Conservation (phyloP, 2,113 vertebrate genomes). For the Platichthys flesus region DNA sequence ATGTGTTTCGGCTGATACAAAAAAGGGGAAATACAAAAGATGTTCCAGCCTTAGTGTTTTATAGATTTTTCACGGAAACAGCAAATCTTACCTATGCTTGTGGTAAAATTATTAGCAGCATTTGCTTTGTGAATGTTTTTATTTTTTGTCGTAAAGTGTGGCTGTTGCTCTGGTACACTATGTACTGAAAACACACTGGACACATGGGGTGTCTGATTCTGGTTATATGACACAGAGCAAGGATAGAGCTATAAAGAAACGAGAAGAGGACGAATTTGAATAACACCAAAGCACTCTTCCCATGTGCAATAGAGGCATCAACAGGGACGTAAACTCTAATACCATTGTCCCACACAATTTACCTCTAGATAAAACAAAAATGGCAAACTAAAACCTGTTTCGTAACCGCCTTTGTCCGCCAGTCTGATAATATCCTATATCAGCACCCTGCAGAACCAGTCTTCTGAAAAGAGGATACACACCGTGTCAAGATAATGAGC, state of each 20-base stretch:
- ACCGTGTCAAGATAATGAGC: neutral
- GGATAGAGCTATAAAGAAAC: neutral
- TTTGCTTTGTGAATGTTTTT: too few relatives aligned
- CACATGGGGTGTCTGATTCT: too few relatives aligned
- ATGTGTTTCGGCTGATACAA: too few relatives aligned
- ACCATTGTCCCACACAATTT: neutral
- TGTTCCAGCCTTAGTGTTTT: too few relatives aligned
- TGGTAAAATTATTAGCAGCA: too few relatives aligned
- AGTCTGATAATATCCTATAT: neutral
- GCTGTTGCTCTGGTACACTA: too few relatives aligned
- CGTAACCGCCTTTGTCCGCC: neutral
- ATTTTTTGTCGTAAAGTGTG: too few relatives aligned
- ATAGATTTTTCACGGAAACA: too few relatives aligned
- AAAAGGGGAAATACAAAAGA: too few relatives aligned
- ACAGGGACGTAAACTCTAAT: neutral
- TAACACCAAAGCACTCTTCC: neutral
- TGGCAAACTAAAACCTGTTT: neutral
- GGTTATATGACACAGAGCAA: neutral
- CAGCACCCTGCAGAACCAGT: neutral
- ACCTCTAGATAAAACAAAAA: neutral
- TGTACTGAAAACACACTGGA: too few relatives aligned
- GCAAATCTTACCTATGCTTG: too few relatives aligned
- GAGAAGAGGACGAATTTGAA: neutral
- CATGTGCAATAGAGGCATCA: neutral
- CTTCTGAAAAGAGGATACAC: neutral